Evolutionary conservation across 2,888 invertebrate genomes (phyloP).

Genomic region (Xanthia icteritia): DNA sequence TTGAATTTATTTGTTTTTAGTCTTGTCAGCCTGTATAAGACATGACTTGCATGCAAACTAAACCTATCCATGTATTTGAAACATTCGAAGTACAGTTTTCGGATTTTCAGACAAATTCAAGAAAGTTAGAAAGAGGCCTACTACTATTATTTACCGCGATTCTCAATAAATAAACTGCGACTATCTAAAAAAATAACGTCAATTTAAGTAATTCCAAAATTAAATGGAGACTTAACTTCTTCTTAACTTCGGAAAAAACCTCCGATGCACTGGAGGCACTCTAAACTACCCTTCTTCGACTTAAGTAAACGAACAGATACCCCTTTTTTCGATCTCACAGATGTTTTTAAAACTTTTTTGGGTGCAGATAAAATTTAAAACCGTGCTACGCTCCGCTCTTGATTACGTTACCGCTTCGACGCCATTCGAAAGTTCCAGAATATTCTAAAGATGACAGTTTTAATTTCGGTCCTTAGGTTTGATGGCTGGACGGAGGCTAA

Average conservation of each 20-base stretch:
- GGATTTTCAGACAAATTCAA: no score
- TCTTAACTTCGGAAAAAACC: not conserved
- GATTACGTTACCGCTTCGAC: constrained; percentile 28
- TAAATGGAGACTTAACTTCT: not conserved
- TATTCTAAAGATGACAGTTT: constrained; percentile 38
- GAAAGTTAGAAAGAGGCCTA: not conserved
- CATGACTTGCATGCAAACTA: not conserved
- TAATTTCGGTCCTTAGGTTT: constrained; percentile 41
- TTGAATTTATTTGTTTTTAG: constrained; percentile 9
- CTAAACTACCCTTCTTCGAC: not conserved
- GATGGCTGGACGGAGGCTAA: constrained; percentile 27
- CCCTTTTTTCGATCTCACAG: not conserved
- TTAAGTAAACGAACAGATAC: constrained; percentile 18
- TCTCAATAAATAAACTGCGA: not conserved
- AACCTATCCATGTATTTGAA: not conserved
- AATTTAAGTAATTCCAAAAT: not conserved
- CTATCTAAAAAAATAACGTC: not conserved
- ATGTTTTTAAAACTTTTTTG: constrained; percentile 28
- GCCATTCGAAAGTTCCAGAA: constrained; percentile 38
- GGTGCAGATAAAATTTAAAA: constrained; percentile 38
- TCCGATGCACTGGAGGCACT: constrained; percentile 16
- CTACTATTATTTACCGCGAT: not conserved
- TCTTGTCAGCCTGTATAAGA: constrained; percentile 2
- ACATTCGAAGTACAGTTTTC: not conserved
- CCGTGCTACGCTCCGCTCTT: constrained; percentile 10